Percentiles rank a stretch among this genome's conserved stretches.
phyloP scores from a whole-genome alignment of 2,888 invertebrate genomes.

The Mesochorus sp. region DNA sequence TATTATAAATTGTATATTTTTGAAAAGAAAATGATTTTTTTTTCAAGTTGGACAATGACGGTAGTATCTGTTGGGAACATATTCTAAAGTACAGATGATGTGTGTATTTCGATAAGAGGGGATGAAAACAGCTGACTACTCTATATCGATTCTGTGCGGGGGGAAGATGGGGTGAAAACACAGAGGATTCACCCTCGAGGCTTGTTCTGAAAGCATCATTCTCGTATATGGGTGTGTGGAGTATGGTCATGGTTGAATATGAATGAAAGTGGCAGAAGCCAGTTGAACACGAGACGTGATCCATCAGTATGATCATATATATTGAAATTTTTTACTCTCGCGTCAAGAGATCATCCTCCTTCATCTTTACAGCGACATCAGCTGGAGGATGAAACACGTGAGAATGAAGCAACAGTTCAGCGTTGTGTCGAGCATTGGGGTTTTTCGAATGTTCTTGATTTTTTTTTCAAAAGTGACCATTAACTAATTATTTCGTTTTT shows the following conservation, averaged over 20 bases:
- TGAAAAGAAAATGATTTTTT: neutral
- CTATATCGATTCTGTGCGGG: slow-evolving; percentile 62
- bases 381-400: neutral
- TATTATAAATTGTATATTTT: neutral
- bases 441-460: slow-evolving; percentile 3
- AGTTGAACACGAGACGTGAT: slow-evolving; percentile 47
- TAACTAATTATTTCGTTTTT: neutral
- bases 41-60: neutral
- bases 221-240: neutral
- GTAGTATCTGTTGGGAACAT: too few relatives aligned
- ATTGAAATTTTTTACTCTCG: neutral
- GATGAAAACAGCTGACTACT: slow-evolving; percentile 63
- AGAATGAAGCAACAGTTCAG: neutral
- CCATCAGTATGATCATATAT: slow-evolving; percentile 1
- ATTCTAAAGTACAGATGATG: slow-evolving; percentile 3
- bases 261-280: slow-evolving; percentile 27
- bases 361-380: neutral
- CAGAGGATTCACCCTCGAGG: neutral
- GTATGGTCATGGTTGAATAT: slow-evolving; percentile 48
- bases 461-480: slow-evolving; percentile 4
- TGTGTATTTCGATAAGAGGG: slow-evolving; percentile 29
- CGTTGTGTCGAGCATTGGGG: neutral
- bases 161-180: neutral
- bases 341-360: neutral
- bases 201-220: neutral